A percentile compares a stretch with the other conserved stretches of the same genome.
phyloP scores from a whole-genome alignment of 2,797 vertebrate species.

The Cyclopterus lumpus region DNA sequence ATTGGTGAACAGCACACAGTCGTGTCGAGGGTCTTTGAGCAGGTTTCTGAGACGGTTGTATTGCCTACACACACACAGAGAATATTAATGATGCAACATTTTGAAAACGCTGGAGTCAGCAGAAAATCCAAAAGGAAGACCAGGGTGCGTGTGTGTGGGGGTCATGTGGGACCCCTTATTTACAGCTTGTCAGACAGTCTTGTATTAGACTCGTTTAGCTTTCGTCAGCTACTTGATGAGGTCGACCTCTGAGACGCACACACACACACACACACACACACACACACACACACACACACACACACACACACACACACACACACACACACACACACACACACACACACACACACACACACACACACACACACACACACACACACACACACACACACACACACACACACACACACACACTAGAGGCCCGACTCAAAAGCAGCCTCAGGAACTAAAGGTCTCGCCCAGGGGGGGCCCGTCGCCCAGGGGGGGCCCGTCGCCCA shows the following conservation, averaged over 20 bases:
- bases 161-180: slow-evolving; percentile 58
- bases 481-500: too few species aligned
- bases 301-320: neutral
- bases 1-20: slow-evolving; percentile 92
- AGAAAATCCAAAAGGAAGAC: too few species aligned
- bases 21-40: slow-evolving; percentile 89
- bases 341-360: neutral
- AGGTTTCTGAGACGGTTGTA: slow-evolving; percentile 91
- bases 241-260: slow-evolving; percentile 24
- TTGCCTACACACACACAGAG: slow-evolving; percentile 78
- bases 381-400: neutral
- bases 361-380: neutral
- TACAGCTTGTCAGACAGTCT: slow-evolving; percentile 47
- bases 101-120: slow-evolving; percentile 52
- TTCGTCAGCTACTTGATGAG: slow-evolving; percentile 63
- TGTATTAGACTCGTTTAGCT: slow-evolving; percentile 33
- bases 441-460: too few species aligned
- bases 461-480: too few species aligned
- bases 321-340: neutral
- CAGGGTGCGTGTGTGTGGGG: too few species aligned
- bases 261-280: neutral
- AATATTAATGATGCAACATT: slow-evolving; percentile 66
- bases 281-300: neutral
- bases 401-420: neutral
- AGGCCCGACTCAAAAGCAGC: too few species aligned